phyloP scores from a whole-genome alignment of 2,113 vertebrate genomes.

The Chrysemys picta region DNA sequence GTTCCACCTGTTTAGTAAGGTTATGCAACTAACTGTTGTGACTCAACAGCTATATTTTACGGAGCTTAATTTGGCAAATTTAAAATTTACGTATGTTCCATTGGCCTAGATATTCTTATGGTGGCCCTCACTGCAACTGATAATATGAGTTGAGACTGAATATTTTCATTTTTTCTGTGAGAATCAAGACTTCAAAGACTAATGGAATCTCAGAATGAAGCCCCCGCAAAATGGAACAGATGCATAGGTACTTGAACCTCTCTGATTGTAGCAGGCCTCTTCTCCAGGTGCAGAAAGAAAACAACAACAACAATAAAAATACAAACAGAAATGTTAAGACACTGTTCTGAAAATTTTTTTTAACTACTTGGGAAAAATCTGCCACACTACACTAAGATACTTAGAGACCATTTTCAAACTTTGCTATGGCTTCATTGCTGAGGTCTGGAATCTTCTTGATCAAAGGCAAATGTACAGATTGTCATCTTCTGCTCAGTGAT shows the following conservation, averaged over 20 bases:
- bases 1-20: not conserved
- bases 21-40: not conserved
- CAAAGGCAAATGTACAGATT: constrained; percentile 4
- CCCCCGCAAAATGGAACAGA: not conserved
- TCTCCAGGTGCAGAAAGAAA: not conserved
- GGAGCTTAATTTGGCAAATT: not conserved
- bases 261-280: not conserved
- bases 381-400: not conserved
- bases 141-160: not conserved
- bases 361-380: not conserved
- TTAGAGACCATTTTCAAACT: constrained; percentile 6
- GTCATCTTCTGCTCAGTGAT: constrained; percentile 30
- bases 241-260: not conserved
- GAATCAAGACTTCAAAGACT: not conserved
- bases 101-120: not conserved
- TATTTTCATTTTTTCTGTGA: not conserved
- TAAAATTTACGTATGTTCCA: not conserved
- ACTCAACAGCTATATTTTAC: not conserved
- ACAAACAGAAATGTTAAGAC: not conserved
- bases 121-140: not conserved
- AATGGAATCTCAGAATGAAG: not conserved
- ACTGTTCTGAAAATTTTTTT: fast-evolving
- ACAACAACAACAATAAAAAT: not conserved
- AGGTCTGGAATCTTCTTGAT: not conserved
- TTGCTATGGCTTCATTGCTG: not conserved